phyloP scores from a whole-genome alignment of 2,888 invertebrate genomes.

The Laspeyria flexula region DNA sequence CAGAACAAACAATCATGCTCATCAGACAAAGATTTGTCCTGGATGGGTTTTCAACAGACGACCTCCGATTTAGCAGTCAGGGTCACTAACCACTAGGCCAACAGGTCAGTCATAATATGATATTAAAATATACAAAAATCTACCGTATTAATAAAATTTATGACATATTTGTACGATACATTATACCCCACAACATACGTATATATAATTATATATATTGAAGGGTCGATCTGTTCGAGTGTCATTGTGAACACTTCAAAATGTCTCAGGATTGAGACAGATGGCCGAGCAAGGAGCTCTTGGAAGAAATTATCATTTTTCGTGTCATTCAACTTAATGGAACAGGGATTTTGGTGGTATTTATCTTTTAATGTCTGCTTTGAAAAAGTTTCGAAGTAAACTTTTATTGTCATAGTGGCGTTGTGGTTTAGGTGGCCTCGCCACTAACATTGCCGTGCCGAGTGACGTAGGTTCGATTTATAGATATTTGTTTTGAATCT shows the following conservation, averaged over 20 bases:
- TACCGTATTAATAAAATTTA: conserved; percentile 57
- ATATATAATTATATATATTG: conserved; percentile 24
- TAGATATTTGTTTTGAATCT: too few relatives aligned
- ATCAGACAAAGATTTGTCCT: too few relatives aligned
- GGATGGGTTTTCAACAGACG: too few relatives aligned
- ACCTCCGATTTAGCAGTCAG: too few relatives aligned
- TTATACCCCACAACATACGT: conserved; percentile 48
- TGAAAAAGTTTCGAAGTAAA: too few relatives aligned
- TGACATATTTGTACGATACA: conserved; percentile 59
- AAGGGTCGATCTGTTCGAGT: conserved; percentile 45
- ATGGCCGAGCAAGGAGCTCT: conserved; percentile 50
- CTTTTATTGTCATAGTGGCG: too few relatives aligned
- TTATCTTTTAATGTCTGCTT: background rate
- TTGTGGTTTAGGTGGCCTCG: too few relatives aligned
- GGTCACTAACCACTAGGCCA: too few relatives aligned
- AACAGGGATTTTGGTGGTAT: background rate
- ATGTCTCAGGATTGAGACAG: conserved; percentile 69
- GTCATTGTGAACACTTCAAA: conserved; percentile 52
- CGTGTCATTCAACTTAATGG: conserved; percentile 1
- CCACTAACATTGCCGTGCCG: too few relatives aligned
- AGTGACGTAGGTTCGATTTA: too few relatives aligned
- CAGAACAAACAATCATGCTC: too few relatives aligned
- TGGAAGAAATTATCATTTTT: conserved; percentile 43
- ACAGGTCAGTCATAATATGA: too few relatives aligned
- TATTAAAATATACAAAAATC: conserved; percentile 43